Conservation (phyloP, 1,140 invertebrate species). For the Aphelinus certus region DNA sequence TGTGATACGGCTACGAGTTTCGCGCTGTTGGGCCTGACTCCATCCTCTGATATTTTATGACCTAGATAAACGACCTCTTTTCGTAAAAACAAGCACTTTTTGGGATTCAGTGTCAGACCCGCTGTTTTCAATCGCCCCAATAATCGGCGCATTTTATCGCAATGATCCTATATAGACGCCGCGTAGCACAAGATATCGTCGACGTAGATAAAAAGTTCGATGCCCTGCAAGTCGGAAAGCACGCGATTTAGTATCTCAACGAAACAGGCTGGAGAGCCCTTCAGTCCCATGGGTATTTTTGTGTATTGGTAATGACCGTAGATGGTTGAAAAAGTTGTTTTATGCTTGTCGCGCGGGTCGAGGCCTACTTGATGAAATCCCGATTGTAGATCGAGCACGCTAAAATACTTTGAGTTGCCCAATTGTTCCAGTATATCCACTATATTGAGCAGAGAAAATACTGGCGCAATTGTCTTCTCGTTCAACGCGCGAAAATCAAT, state of each 20-base stretch:
- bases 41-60: slow-evolving; percentile 41
- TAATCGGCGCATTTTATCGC: slow-evolving; percentile 50
- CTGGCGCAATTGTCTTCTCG: slow-evolving; percentile 39
- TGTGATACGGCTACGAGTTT: slow-evolving; percentile 41
- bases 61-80: slow-evolving; percentile 45
- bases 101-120: slow-evolving; percentile 50
- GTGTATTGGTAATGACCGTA: slow-evolving; percentile 7
- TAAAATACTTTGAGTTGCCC: slow-evolving; percentile 25
- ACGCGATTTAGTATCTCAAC: neutral
- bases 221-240: neutral
- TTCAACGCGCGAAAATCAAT: slow-evolving; percentile 44
- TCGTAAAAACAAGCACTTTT: slow-evolving; percentile 44
- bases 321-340: slow-evolving; percentile 28
- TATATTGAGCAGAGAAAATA: slow-evolving; percentile 41
- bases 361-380: too few species aligned
- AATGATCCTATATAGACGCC: slow-evolving; percentile 57
- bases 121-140: slow-evolving; percentile 35
- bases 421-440: slow-evolving; percentile 40
- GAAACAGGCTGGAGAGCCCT: slow-evolving; percentile 8
- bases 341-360: too few species aligned
- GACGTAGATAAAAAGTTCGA: slow-evolving; percentile 53
- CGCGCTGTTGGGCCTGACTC: slow-evolving; percentile 38
- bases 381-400: too few species aligned
- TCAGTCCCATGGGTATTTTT: slow-evolving; percentile 9
- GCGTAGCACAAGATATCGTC: slow-evolving; percentile 62